phyloP scores from a whole-genome alignment of 2,797 vertebrate genomes.

The Botia almorhae region DNA sequence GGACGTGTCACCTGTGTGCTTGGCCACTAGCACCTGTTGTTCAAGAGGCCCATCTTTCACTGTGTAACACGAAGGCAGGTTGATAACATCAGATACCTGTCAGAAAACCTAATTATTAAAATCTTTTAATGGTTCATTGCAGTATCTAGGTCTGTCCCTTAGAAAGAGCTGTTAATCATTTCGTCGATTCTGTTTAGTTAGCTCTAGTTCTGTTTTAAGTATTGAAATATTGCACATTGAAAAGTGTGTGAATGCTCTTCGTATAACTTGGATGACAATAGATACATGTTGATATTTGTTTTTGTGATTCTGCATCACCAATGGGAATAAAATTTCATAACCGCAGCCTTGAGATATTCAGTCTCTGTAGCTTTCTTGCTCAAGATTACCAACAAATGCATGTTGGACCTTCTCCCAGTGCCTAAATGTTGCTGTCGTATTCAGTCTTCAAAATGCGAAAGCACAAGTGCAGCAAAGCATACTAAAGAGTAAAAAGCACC shows the following conservation, averaged over 20 bases:
- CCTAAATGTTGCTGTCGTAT: no score
- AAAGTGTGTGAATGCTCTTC: background rate
- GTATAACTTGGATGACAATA: no score
- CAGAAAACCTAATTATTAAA: constrained; percentile 51
- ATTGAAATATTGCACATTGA: background rate
- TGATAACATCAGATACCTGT: constrained; percentile 56
- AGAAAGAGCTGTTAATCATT: constrained; percentile 31
- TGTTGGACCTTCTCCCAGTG: background rate
- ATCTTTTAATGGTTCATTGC: constrained; percentile 64
- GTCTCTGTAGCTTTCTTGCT: background rate
- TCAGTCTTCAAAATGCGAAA: background rate
- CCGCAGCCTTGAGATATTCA: background rate
- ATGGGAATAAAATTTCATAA: no score
- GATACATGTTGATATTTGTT: background rate
- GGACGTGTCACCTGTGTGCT: constrained; percentile 53
- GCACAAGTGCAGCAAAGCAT: background rate
- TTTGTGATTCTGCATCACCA: no score
- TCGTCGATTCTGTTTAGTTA: background rate
- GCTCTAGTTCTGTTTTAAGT: background rate
- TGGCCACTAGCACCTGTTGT: constrained; percentile 72
- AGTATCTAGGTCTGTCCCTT: constrained; percentile 56
- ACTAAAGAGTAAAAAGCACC: background rate
- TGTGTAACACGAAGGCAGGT: background rate
- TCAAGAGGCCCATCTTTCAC: constrained; percentile 63
- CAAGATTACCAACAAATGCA: background rate